Conservation (phyloP, 2,113 vertebrate genomes). For the Naja naja region DNA sequence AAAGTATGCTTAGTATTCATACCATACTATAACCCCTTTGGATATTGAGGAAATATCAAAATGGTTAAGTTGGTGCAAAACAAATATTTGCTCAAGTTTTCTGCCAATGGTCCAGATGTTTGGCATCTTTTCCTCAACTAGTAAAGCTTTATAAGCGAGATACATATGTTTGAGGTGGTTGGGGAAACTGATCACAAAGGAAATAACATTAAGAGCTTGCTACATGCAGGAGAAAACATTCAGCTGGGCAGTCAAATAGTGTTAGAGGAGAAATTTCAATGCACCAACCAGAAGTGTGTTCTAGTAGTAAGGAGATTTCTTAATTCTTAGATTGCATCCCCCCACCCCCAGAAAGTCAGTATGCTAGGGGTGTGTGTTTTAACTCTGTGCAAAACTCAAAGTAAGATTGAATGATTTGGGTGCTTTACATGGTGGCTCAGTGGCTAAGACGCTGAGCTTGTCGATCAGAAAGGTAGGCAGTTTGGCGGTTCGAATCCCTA, state of each 20-base stretch:
- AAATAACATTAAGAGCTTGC: background rate
- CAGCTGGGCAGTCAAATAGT: background rate
- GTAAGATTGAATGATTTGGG: background rate
- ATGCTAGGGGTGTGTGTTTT: background rate
- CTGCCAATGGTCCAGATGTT: background rate
- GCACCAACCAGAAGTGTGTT: background rate
- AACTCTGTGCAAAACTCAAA: background rate
- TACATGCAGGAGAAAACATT: background rate
- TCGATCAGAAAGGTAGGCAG: too few species aligned
- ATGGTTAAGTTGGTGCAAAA: background rate
- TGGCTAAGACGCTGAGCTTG: too few species aligned
- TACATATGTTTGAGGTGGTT: background rate
- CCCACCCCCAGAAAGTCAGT: rapidly evolving
- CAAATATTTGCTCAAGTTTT: background rate
- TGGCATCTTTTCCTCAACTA: background rate
- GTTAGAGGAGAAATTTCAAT: background rate
- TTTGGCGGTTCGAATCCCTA: too few species aligned
- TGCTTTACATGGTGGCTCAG: background rate
- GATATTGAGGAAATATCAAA: background rate
- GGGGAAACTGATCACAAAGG: background rate
- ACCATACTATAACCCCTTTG: background rate
- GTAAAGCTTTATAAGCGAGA: too few species aligned
- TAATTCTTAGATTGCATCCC: background rate
- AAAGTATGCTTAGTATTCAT: background rate
- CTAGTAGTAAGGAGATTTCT: background rate